Base-by-base conservation (phyloP, 2,113 vertebrate species). In the Tympanuchus pallidicinctus region DNA sequence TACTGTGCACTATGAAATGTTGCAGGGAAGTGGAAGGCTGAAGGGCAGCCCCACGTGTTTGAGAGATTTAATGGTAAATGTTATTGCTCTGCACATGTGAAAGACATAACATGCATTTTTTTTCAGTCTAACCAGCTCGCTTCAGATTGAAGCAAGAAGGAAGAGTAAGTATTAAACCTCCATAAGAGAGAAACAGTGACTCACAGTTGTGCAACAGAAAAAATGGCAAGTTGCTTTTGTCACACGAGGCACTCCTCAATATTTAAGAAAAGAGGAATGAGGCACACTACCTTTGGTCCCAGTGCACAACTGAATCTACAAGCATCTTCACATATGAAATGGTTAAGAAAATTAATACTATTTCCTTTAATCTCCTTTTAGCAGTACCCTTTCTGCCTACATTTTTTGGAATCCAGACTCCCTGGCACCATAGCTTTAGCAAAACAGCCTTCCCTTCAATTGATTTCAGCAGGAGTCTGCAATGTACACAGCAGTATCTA, bases 71-170 rank as follows among this genome's bases (percentile, higher is more conserved):
- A 92, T 10, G 13, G 85, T 95, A 96, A 97, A 97, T 95, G 96
- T 96, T 97, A 93, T 88, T 96, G 91, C 95, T 96, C 89, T 90
- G 83, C 86, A 95, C 92, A 95, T 95, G 94, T 95, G 95, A 95
- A 97, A 97, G 96, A 95, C 96, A 96, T 92, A 96, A 95, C 93
- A 94, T 79, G 66, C 43, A 76, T 74, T 73, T 91, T 50, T 88
- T 88, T 93, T 83, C 87, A 93, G 77, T 70, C 89, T 63, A 86
- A 84, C 52, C 69, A 88, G 79, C 82, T 93, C 92, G 34, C 59
- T 95, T 96, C 70, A 83, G 48, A 94, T 38, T 86, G 70, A 94
- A 24, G 69, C 70, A 94, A 94, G 85, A 94, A 77, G 45, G 71
- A 88, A 93, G 73, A 94, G 78, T 88, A 94, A 94, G 78, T 88